Conservation (phyloP, 2,888 invertebrate species). For the Acanthopleura granulata region DNA sequence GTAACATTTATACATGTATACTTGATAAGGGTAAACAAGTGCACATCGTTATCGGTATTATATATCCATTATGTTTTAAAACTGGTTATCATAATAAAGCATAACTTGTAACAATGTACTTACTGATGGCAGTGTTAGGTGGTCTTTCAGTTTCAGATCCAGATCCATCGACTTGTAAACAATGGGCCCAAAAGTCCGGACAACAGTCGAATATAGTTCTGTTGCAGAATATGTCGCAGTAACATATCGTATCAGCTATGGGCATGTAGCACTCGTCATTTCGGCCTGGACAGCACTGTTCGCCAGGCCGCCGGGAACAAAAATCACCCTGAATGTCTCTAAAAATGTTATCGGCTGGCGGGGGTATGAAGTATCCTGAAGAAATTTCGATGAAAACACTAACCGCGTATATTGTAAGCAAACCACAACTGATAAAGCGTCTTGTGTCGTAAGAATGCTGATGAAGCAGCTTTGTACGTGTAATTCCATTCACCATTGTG, state of each 20-base stretch:
- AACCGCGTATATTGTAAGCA: not conserved
- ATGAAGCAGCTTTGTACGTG: too few species aligned
- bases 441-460: too few species aligned
- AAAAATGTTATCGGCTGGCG: constrained; percentile 8
- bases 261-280: constrained; percentile 85
- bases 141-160: constrained; percentile 11
- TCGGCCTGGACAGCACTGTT: constrained; percentile 77
- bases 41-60: too few species aligned
- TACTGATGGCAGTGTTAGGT: constrained; percentile 2
- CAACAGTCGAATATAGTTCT: constrained; percentile 86
- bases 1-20: too few species aligned
- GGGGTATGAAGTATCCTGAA: constrained; percentile 2
- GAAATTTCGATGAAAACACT: not conserved
- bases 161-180: constrained; percentile 72
- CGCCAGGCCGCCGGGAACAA: constrained; percentile 43
- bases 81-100: too few species aligned
- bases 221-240: constrained; percentile 95
- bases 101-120: too few species aligned
- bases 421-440: too few species aligned
- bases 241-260: constrained; percentile 86
- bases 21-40: too few species aligned
- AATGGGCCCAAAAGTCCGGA: constrained; percentile 87
- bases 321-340: constrained; percentile 50
- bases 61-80: too few species aligned
- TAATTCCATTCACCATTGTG: too few species aligned